Conservation (phyloP, 2,113 vertebrate genomes). For the Corythaixoides concolor region DNA sequence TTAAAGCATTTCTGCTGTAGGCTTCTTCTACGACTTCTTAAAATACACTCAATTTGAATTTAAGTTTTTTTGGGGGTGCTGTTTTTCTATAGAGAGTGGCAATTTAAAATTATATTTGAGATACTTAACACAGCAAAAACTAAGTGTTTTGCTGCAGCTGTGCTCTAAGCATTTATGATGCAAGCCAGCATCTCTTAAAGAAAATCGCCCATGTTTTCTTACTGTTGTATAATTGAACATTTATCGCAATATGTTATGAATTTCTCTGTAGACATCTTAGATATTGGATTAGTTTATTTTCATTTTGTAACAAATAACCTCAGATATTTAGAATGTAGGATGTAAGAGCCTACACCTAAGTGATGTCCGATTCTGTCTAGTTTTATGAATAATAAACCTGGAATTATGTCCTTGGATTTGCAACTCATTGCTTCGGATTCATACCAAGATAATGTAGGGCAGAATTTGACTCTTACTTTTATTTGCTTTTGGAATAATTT, state of each 20-base stretch:
- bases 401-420: background rate
- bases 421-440: background rate
- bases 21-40: background rate
- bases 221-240: background rate
- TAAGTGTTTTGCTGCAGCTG: constrained; percentile 1
- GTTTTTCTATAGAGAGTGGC: background rate
- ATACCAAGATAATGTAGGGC: background rate
- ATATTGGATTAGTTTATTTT: background rate
- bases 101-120: constrained; percentile 19
- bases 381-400: background rate
- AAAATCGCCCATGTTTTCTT: background rate
- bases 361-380: background rate
- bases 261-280: background rate
- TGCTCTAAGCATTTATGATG: background rate
- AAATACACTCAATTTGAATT: constrained; percentile 4
- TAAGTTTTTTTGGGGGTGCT: background rate
- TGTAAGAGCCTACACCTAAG: constrained; percentile 34
- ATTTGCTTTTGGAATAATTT: background rate
- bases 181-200: background rate
- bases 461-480: background rate
- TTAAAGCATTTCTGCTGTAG: background rate
- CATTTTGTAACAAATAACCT: background rate
- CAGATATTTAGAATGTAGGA: background rate
- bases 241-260: background rate
- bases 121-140: background rate